phyloP scores from a whole-genome alignment of 2,113 vertebrate species.

The Lagopus muta region DNA sequence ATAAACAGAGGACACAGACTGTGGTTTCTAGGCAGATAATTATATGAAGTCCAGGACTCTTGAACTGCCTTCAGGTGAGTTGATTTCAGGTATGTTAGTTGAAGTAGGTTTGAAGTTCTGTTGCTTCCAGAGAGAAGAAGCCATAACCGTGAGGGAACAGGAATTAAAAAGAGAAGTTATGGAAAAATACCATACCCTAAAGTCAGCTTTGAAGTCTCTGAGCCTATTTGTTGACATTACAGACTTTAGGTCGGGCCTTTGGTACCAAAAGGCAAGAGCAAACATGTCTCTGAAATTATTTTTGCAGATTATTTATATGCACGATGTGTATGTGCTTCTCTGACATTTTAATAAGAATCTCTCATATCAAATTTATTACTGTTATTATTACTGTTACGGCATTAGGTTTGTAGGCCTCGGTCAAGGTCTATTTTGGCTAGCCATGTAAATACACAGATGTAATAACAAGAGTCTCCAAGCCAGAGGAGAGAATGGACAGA shows the following conservation, averaged over 20 bases:
- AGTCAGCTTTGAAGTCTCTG: not conserved
- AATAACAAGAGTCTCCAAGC: not conserved
- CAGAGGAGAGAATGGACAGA: not conserved
- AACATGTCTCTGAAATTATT: not conserved
- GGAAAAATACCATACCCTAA: not conserved
- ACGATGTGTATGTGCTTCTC: not conserved
- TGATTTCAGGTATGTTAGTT: not conserved
- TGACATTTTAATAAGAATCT: not conserved
- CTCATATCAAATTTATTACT: not conserved
- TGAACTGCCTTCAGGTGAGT: not conserved
- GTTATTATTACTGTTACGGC: not conserved
- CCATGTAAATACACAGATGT: not conserved
- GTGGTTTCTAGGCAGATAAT: not conserved
- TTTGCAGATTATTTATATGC: not conserved
- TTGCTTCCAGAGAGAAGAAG: constrained; percentile 3
- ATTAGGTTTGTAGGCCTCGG: not conserved
- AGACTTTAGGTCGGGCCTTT: not conserved
- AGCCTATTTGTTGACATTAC: not conserved
- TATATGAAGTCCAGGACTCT: not conserved
- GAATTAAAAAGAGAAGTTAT: not conserved
- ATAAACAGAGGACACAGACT: not conserved
- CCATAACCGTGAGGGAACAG: not conserved
- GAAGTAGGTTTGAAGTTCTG: not conserved
- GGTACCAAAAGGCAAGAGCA: not conserved
- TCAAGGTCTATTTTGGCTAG: not conserved